Evolutionary conservation across 2,888 invertebrate genomes (phyloP), one percentile per base, ranked within the genome.

Genomic region (Xestobium rufovillosum): DNA sequence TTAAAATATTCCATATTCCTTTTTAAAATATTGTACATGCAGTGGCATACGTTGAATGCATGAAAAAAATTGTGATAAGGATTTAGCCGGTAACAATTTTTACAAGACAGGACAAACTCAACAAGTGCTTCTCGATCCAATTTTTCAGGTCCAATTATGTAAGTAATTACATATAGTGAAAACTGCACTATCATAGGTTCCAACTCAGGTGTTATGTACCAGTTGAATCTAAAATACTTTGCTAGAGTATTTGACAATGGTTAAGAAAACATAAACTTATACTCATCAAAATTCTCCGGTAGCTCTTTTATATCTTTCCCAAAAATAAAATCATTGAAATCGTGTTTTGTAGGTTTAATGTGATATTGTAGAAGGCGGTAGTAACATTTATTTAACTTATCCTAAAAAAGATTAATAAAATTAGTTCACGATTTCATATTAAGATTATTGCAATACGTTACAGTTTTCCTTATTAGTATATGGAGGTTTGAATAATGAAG

Each of bases 51-150:
- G 35, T 69, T 70, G 56, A 78, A 77, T 1, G 75, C 78, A 46
- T 79, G 78, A 34, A 75, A 73, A 2, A 73, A 73, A 54, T 77
- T 77, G 48, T 78, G 78, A 49, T 77, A 79, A 0, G 75, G 70
- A 45, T 74, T 75, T 25, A 62, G 45, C 2, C 76, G 60, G 48
- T 78, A 78, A 40, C 60, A 56, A 41, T 66, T 63, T 42, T 55
- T 51, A 1, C 72, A 61, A 1, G 72, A 69, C 8, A 76, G 57
- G 0, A 71, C 60, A 50, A 76, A 76, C 49, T 59, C 65, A 0
- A 67, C 67, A 12, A 73, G 46, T 2, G 47, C 48, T 0, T 47
- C 41, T 4, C 65, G 45, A 8, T 72, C 65, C 36, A 73, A 63
- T 33, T 63, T 60, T 0, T 59, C 48, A 10, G 63, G 63, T 0